Evolutionary conservation across 2,888 invertebrate species (phyloP).

Genomic region (Phanerotoma sp.): DNA sequence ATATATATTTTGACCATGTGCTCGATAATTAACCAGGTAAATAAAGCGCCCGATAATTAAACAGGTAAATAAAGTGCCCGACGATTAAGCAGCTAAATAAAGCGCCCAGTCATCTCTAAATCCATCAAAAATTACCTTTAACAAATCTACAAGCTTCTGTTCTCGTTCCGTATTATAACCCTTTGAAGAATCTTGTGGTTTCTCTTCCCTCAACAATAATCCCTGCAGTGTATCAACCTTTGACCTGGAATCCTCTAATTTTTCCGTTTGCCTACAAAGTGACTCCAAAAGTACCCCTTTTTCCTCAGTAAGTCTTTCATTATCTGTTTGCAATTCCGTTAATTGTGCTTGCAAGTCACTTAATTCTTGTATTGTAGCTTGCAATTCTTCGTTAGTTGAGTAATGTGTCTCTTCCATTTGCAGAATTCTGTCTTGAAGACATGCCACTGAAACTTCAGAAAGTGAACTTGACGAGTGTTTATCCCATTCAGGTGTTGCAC

Average conservation of each 20-base stretch:
- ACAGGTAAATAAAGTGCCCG: background rate
- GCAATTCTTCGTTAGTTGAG: conserved; percentile 88
- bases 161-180: conserved; percentile 73
- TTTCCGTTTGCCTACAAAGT: conserved; percentile 87
- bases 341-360: conserved; percentile 81
- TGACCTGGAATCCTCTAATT: conserved; percentile 82
- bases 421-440: conserved; percentile 88
- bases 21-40: too few relatives aligned
- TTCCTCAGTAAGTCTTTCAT: conserved; percentile 84
- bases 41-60: too few relatives aligned
- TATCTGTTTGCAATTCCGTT: conserved; percentile 83
- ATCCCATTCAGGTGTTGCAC: conserved; percentile 85
- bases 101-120: too few relatives aligned
- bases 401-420: conserved; percentile 89
- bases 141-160: conserved; percentile 78
- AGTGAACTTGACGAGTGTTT: conserved; percentile 84
- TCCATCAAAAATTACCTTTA: conserved; percentile 68
- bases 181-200: conserved; percentile 59
- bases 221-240: conserved; percentile 85
- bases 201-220: conserved; percentile 70
- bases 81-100: too few relatives aligned
- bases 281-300: conserved; percentile 88
- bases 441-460: conserved; percentile 89
- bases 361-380: conserved; percentile 90
- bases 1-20: too few relatives aligned